phyloP scores from a whole-genome alignment of 2,113 vertebrate species.

The Naja naja region DNA sequence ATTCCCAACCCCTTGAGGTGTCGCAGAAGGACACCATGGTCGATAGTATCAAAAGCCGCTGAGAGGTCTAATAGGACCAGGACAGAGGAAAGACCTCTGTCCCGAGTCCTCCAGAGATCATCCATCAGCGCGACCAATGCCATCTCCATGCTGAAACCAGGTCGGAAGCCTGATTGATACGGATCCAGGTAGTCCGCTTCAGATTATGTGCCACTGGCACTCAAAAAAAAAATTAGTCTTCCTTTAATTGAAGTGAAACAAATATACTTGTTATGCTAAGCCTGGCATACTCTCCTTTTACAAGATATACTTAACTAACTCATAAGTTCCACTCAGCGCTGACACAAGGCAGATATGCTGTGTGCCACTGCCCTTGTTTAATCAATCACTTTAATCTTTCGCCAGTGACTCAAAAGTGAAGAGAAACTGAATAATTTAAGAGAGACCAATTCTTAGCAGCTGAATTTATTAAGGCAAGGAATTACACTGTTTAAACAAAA shows the following conservation, averaged over 20 bases:
- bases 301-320: slow-evolving; percentile 28
- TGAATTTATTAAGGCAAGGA: slow-evolving; percentile 14
- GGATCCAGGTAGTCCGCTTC: no score
- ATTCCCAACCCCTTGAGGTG: no score
- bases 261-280: slow-evolving; percentile 37
- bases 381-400: slow-evolving; percentile 16
- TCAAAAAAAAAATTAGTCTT: slow-evolving; percentile 17
- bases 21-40: no score
- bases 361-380: slow-evolving; percentile 17
- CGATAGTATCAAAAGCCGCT: no score
- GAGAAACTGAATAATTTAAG: slow-evolving; percentile 24
- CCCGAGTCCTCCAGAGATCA: no score
- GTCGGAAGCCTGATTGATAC: no score
- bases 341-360: slow-evolving; percentile 19
- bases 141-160: no score
- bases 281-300: slow-evolving; percentile 2
- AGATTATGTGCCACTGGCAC: slow-evolving; percentile 15
- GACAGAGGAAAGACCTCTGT: no score
- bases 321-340: slow-evolving; percentile 4
- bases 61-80: no score
- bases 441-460: slow-evolving; percentile 21
- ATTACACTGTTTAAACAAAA: slow-evolving; percentile 34
- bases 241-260: slow-evolving; percentile 44
- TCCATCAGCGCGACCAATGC: no score
- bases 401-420: slow-evolving; percentile 16